Evolutionary conservation across 2,797 vertebrate species (phyloP).

Genomic region (Amniataba percoides): DNA sequence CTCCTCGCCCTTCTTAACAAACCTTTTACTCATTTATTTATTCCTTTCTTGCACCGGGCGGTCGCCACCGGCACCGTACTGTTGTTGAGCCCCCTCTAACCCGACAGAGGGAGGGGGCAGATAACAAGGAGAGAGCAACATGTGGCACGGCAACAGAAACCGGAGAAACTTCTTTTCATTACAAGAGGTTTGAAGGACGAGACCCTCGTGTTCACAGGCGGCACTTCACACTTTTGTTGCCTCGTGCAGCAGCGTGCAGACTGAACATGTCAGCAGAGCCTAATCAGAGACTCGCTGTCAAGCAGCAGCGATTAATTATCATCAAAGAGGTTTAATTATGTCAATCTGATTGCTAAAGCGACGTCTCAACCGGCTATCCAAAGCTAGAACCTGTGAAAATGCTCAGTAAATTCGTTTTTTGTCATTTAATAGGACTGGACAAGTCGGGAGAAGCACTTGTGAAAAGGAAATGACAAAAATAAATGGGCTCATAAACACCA

Average conservation of each 20-base stretch:
- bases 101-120: slow-evolving; percentile 19
- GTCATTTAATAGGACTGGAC: background rate
- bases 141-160: background rate
- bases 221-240: background rate
- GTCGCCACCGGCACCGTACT: slow-evolving; percentile 26
- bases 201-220: background rate
- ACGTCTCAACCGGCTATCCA: background rate
- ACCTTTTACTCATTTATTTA: slow-evolving; percentile 65
- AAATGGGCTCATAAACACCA: background rate
- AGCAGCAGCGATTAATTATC: too few relatives aligned
- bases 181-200: slow-evolving; percentile 4
- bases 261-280: background rate
- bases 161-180: background rate
- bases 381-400: background rate
- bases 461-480: background rate
- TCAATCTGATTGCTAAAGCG: background rate
- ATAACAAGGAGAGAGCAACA: slow-evolving; percentile 43
- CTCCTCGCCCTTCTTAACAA: slow-evolving; percentile 53
- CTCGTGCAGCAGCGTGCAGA: background rate
- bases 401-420: too few relatives aligned
- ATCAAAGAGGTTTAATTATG: background rate
- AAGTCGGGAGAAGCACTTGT: background rate
- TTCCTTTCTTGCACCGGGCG: slow-evolving; percentile 31
- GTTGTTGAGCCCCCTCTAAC: slow-evolving; percentile 31
- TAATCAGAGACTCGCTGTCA: background rate